These are phyloP conservation scores for Cydia strobilella DNA, from an alignment of 1,140 invertebrate genomes.

Conservation along the genomic window DNA sequence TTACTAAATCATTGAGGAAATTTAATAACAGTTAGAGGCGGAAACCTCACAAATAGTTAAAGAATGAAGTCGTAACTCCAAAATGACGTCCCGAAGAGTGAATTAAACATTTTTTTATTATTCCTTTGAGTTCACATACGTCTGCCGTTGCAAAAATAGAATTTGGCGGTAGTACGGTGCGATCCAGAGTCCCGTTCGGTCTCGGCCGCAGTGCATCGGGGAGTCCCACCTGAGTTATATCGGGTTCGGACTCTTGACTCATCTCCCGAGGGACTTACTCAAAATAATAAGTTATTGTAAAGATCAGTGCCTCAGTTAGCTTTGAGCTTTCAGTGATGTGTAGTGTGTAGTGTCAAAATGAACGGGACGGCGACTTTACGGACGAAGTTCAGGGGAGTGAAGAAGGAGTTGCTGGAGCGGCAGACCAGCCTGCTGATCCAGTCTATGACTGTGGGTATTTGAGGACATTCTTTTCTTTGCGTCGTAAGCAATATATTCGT, in stretches of 20 bases:
- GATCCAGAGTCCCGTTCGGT: conserved; percentile 68
- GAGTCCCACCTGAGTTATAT: conserved; percentile 62
- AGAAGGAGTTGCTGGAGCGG: conserved; percentile 86
- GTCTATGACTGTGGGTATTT: conserved; percentile 87
- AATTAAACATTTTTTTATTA: conserved; percentile 56
- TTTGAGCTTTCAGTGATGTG: conserved; percentile 41
- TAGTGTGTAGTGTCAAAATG: conserved; percentile 54
- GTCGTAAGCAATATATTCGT: background rate
- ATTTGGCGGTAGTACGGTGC: conserved; percentile 70
- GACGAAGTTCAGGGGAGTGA: conserved; percentile 87
- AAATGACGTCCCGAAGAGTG: conserved; percentile 27
- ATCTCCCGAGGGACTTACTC: conserved; percentile 33
- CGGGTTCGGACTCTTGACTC: conserved; percentile 38
- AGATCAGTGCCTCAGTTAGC: conserved; percentile 40
- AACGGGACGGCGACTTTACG: conserved; percentile 73
- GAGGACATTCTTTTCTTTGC: background rate
- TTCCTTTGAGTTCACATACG: conserved; percentile 65
- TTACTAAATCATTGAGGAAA: too few relatives aligned
- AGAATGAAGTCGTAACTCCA: conserved; percentile 1
- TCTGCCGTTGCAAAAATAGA: conserved; percentile 78
- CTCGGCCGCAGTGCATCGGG: conserved; percentile 64
- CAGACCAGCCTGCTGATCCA: conserved; percentile 85
- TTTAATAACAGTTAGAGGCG: too few relatives aligned
- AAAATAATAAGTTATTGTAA: conserved; percentile 33
- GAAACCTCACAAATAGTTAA: too few relatives aligned